These are phyloP conservation scores for Kryptolebias ocellatus DNA, from an alignment of 2,797 vertebrate genomes.

Conservation along the genomic window DNA sequence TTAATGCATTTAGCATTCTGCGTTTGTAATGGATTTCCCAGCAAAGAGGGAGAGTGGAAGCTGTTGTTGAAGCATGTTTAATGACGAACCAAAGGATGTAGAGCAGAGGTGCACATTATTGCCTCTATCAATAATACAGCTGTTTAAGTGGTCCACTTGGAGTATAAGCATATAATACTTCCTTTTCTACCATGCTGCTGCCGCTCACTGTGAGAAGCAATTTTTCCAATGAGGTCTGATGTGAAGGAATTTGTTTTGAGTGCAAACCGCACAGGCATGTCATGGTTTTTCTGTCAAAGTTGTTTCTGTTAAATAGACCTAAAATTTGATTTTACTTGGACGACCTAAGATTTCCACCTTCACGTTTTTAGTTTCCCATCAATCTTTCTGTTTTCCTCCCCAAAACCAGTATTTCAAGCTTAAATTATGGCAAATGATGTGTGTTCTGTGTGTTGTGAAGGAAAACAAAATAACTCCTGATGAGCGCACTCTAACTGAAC, in stretches of 20 bases:
- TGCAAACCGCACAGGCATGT: slow-evolving; percentile 69
- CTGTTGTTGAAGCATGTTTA: slow-evolving; percentile 76
- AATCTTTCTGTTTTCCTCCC: slow-evolving; percentile 72
- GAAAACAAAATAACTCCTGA: slow-evolving; percentile 74
- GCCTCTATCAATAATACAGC: slow-evolving; percentile 81
- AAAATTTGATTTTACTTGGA: slow-evolving; percentile 72
- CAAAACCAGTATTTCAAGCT: slow-evolving; percentile 79
- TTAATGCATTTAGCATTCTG: slow-evolving; percentile 81
- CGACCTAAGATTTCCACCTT: slow-evolving; percentile 75
- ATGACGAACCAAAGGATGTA: slow-evolving; percentile 74
- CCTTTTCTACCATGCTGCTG: slow-evolving; percentile 69
- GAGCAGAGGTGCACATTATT: slow-evolving; percentile 75
- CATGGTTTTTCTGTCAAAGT: slow-evolving; percentile 73
- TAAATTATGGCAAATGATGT: slow-evolving; percentile 80
- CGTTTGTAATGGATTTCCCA: slow-evolving; percentile 79
- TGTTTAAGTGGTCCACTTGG: slow-evolving; percentile 80
- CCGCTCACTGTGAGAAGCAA: slow-evolving; percentile 65
- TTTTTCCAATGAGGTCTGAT: slow-evolving; percentile 69
- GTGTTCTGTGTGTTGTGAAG: slow-evolving; percentile 69
- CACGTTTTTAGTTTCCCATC: slow-evolving; percentile 65
- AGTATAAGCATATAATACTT: slow-evolving; percentile 78
- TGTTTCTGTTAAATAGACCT: slow-evolving; percentile 70
- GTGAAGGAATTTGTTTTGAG: slow-evolving; percentile 71
- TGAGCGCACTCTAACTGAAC: slow-evolving; percentile 67
- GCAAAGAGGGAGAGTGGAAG: slow-evolving; percentile 65